Base-by-base conservation (phyloP, 2,797 vertebrate genomes). In the Clamator glandarius region DNA sequence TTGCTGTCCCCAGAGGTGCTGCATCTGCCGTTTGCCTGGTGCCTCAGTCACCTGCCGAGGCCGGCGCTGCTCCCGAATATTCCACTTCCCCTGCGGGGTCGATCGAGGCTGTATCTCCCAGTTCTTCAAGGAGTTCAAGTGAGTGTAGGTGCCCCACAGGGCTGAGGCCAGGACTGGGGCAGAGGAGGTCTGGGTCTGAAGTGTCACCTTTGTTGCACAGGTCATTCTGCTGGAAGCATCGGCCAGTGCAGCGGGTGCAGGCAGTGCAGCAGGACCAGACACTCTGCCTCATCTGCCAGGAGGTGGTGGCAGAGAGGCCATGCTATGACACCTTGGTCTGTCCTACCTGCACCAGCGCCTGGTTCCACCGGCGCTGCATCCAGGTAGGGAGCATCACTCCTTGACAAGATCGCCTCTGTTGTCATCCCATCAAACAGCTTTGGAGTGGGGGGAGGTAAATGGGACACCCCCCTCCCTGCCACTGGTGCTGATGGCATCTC, bases 81-180 rank as follows among this genome's bases (percentile, higher is more conserved):
- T 98, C 33, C 98, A 98, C 69, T 98, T 98, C 33, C 98, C 98
- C 69, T 98, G 98, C 36, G 98, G 98, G 8, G 93, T 87, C 48
- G 95, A 97, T 42, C 74, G 86, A 21, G 66, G 84, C 44, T 98
- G 98, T 78, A 68, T 98, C 92, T 98, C 96, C 31, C 98, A 98
- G 95, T 98, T 98, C 26, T 97, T 91, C 0, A 97, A 79, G 57
- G 86, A 92, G 21, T 98, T 98, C 91, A 98, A 97, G 98, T 98
- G 95, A 98, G 98, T 41, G 44, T 1, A 12, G 33, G 20, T 5
- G 2, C 33, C 16, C 29, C 2, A 0, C 2, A 3, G 42, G 9
- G 33, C 13, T 4, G 20, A 18, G 11, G 23, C 3, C 3, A 5
- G 28, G 44, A 23, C 7, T 5, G 5, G 41, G 18, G 13, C 0